These are phyloP conservation scores for Acanthacorydalis orientalis DNA, from an alignment of 2,888 invertebrate species.

Conservation along the genomic window DNA sequence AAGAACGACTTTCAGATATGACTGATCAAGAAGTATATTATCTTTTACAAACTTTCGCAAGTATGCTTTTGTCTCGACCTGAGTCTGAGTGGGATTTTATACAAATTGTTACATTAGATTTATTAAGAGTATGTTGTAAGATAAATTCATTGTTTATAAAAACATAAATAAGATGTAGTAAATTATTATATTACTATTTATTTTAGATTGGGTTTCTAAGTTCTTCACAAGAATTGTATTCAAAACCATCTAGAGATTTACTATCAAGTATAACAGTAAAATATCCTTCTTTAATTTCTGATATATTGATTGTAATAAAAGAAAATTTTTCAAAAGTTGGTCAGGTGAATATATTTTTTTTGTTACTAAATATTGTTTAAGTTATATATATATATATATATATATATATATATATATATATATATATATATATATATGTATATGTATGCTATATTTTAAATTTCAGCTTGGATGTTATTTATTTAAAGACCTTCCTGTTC, in stretches of 20 bases:
- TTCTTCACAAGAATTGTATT: constrained; percentile 52
- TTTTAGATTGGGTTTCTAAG: constrained; percentile 55
- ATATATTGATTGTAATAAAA: constrained; percentile 40
- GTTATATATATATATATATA: too few species aligned
- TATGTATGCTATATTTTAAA: constrained; percentile 9
- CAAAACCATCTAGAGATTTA: constrained; percentile 55
- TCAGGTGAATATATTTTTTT: constrained; percentile 21
- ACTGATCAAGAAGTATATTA: constrained; percentile 61
- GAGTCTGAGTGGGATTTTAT: constrained; percentile 45
- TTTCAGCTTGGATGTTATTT: constrained; percentile 41
- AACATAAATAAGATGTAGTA: not conserved
- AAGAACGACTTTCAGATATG: constrained; percentile 42
- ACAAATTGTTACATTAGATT: constrained; percentile 43
- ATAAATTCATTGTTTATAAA: not conserved
- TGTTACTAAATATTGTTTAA: too few species aligned
- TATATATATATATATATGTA: not conserved
- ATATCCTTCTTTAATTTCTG: constrained; percentile 51
- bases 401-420: too few species aligned
- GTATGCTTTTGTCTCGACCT: constrained; percentile 54
- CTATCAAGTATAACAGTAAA: constrained; percentile 49
- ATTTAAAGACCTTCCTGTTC: constrained; percentile 53
- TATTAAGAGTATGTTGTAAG: constrained; percentile 40
- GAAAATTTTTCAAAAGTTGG: constrained; percentile 39
- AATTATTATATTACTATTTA: constrained; percentile 7
- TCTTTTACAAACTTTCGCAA: constrained; percentile 59